Evolutionary conservation across 92 coral and sea anemone species (phyloP).

Genomic region (Desmophyllum pertusum): DNA sequence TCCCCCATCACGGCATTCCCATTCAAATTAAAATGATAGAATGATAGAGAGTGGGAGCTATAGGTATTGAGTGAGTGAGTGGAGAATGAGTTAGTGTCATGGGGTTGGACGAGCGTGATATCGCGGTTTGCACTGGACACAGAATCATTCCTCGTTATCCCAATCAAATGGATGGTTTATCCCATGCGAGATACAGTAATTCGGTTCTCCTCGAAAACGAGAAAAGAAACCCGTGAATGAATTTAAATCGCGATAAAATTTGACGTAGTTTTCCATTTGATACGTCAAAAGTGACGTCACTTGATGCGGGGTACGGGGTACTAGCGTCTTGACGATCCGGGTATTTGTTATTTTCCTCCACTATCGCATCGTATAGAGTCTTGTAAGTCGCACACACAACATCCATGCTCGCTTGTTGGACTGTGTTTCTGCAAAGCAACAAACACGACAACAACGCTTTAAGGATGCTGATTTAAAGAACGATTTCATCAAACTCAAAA

Average conservation of each 20-base stretch:
- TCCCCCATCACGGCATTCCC: no score
- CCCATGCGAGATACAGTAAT: background rate
- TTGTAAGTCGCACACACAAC: slow-evolving; percentile 92
- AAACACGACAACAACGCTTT: background rate
- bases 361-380: slow-evolving; percentile 74
- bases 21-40: background rate
- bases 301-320: slow-evolving; percentile 95
- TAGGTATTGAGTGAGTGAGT: background rate
- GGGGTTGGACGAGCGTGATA: background rate
- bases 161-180: background rate
- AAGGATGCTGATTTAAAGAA: background rate
- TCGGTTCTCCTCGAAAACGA: background rate
- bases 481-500: no score
- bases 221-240: background rate
- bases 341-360: slow-evolving; percentile 84
- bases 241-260: slow-evolving; percentile 15
- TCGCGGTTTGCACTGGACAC: background rate
- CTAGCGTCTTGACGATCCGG: slow-evolving; percentile 78
- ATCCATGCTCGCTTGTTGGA: slow-evolving; percentile 95
- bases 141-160: background rate
- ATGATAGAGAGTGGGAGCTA: background rate
- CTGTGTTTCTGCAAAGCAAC: slow-evolving; percentile 78
- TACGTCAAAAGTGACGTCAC: slow-evolving; percentile 89
- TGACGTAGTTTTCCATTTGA: slow-evolving; percentile 1
- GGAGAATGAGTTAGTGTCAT: background rate